Conservation (phyloP, 2,797 vertebrate species). For the Sylvia borin region DNA sequence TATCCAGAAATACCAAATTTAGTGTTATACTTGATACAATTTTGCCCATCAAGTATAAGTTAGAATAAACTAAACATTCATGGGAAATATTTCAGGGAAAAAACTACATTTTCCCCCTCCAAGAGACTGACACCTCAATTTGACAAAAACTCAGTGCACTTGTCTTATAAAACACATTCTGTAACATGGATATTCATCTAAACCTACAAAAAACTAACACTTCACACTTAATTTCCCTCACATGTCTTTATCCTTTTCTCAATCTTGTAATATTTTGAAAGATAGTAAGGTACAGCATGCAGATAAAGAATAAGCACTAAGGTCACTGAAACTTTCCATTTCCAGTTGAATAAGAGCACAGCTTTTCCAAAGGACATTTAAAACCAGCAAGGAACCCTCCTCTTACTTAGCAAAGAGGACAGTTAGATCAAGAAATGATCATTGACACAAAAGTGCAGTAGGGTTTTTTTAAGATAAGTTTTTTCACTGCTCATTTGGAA, state of each 20-base stretch:
- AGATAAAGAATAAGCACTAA: background rate
- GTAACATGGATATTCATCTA: background rate
- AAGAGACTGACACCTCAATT: background rate
- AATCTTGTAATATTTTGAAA: background rate
- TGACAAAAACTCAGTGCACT: background rate
- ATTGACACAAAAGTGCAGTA: background rate
- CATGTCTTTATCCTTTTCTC: background rate
- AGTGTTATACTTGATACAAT: background rate
- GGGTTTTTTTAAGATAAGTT: background rate
- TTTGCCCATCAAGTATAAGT: background rate
- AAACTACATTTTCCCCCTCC: background rate
- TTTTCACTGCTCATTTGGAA: background rate
- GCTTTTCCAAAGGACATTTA: background rate
- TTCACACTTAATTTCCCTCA: background rate
- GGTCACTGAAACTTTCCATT: background rate
- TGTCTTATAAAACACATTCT: background rate
- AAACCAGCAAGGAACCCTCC: background rate
- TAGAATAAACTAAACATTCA: background rate
- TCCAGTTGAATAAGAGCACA: background rate
- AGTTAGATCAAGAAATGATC: background rate
- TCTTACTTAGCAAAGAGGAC: background rate
- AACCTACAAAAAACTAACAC: background rate
- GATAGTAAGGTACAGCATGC: background rate
- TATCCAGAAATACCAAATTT: background rate
- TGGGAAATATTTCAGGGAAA: background rate